These are phyloP conservation scores for Enteromius thamalakanensis DNA, from an alignment of 2,797 vertebrate species.

Conservation along the genomic window DNA sequence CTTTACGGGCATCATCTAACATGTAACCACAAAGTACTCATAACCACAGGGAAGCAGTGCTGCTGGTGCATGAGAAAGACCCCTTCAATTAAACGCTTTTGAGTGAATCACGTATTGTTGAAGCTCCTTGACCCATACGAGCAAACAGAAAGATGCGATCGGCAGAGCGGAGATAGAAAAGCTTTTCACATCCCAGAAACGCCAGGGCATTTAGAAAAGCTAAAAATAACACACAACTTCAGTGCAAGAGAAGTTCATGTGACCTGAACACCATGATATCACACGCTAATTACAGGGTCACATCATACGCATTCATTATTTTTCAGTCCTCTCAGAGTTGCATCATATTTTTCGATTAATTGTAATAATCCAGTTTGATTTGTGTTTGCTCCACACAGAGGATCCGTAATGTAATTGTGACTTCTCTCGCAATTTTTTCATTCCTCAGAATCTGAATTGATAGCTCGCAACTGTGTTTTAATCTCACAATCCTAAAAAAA, in stretches of 20 bases:
- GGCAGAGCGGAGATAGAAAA: constrained; percentile 21
- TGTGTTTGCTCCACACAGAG: too few relatives aligned
- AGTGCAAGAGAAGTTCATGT: background rate
- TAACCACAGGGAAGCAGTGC: constrained; percentile 14
- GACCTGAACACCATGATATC: background rate
- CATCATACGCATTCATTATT: background rate
- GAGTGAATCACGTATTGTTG: constrained; percentile 48
- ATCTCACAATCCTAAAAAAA: too few relatives aligned
- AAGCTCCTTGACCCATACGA: constrained; percentile 46
- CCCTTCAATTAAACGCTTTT: constrained; percentile 17
- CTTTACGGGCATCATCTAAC: background rate
- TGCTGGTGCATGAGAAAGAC: background rate
- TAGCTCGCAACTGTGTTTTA: too few relatives aligned
- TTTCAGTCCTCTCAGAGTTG: background rate
- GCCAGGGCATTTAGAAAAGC: constrained; percentile 15
- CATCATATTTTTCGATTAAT: background rate
- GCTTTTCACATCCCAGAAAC: constrained; percentile 17
- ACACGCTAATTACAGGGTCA: background rate
- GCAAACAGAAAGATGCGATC: constrained; percentile 34
- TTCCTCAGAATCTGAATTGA: too few relatives aligned
- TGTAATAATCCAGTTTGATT: too few relatives aligned
- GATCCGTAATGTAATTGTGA: too few relatives aligned
- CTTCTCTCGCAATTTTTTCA: too few relatives aligned
- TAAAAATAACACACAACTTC: constrained; percentile 27
- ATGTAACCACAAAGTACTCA: background rate